Evolutionary conservation across 2,113 vertebrate species (phyloP).

Genomic region (Centropus bengalensis): DNA sequence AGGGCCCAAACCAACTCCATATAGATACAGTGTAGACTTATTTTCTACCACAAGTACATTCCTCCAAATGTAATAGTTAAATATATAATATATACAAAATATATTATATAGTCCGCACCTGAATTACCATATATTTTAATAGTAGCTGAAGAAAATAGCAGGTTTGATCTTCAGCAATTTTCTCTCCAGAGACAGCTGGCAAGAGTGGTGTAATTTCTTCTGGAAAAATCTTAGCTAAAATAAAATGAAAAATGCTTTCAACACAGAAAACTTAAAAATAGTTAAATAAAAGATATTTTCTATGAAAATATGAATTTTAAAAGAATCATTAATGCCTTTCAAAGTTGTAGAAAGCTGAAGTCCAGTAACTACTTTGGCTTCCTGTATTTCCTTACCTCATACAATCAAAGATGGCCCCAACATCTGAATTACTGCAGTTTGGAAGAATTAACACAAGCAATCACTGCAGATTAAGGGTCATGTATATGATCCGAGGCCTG

Average conservation of each 20-base stretch:
- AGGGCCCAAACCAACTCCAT: background rate
- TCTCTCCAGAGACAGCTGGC: slow-evolving; percentile 89
- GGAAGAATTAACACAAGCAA: background rate
- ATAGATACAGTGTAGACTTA: accelerated
- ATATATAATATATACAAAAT: too few relatives aligned
- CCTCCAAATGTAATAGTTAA: background rate
- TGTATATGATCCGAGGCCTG: too few relatives aligned
- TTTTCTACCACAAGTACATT: background rate
- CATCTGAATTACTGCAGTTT: accelerated
- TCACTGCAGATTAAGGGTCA: too few relatives aligned
- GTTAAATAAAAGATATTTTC: background rate
- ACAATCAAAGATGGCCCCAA: accelerated
- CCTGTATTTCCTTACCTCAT: accelerated
- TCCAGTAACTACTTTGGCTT: background rate
- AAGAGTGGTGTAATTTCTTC: slow-evolving; percentile 95
- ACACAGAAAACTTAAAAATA: background rate
- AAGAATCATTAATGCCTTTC: accelerated
- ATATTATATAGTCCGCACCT: slow-evolving; percentile 77
- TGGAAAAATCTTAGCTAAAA: slow-evolving; percentile 89
- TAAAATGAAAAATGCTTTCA: background rate
- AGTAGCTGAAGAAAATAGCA: slow-evolving; percentile 94
- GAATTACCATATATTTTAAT: slow-evolving; percentile 94
- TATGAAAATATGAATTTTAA: background rate
- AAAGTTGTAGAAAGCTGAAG: background rate
- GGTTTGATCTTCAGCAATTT: slow-evolving; percentile 90